A percentile compares a stretch with the other conserved stretches of the same genome.
Evolutionary conservation across 2,797 vertebrate genomes (phyloP).

Genomic region (Adelosebastes latens): DNA sequence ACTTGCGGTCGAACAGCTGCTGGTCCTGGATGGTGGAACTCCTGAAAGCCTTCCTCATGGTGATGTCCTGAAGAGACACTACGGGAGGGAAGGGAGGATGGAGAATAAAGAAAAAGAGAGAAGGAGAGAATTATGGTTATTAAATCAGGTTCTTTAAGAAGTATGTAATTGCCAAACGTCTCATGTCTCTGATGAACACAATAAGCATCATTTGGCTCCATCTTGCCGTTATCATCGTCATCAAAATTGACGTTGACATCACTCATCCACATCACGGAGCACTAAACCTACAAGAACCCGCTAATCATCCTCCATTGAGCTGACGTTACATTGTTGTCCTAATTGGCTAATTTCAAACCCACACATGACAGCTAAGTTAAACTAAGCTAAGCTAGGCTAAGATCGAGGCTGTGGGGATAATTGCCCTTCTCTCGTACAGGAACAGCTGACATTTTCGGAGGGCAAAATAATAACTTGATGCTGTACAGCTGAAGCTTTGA

Average conservation of each 20-base stretch:
- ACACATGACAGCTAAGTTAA: neutral
- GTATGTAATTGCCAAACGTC: neutral
- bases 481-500: constrained; percentile 26
- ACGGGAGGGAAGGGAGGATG: neutral
- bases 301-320: no score
- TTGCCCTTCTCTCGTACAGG: constrained; percentile 21
- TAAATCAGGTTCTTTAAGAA: constrained; percentile 4
- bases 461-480: constrained; percentile 39
- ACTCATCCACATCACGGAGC: constrained; percentile 27
- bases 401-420: constrained; percentile 16
- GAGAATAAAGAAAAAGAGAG: neutral
- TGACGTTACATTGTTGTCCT: constrained; percentile 2
- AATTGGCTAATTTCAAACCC: constrained; percentile 47
- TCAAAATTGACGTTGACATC: constrained; percentile 17
- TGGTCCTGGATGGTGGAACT: constrained; percentile 97
- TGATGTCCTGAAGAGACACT: constrained; percentile 99
- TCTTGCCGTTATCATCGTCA: constrained; percentile 22
- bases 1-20: constrained; percentile 94
- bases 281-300: constrained; percentile 11
- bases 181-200: constrained; percentile 13
- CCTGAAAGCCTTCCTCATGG: constrained; percentile 98
- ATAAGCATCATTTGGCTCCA: constrained; percentile 20
- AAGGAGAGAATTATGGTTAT: neutral
- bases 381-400: neutral
- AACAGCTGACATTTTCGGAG: constrained; percentile 50